Conservation (phyloP, 2,113 vertebrate genomes). For the Nothocercus nigrocapillus region DNA sequence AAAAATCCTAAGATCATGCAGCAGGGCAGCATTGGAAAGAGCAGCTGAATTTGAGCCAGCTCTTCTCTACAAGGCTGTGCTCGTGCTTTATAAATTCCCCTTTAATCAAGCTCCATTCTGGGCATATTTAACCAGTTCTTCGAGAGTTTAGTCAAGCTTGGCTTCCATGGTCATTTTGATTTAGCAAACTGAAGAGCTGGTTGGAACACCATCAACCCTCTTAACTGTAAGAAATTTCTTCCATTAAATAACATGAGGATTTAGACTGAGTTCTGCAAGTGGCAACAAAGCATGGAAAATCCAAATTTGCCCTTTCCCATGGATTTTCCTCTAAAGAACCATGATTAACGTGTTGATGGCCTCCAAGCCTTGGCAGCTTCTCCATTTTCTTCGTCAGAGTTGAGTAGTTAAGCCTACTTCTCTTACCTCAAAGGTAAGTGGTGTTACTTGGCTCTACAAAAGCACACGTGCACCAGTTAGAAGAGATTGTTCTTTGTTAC, state of each 20-base stretch:
- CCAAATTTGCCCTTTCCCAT: neutral
- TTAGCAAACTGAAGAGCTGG: neutral
- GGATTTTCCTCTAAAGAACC: neutral
- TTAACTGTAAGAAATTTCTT: neutral
- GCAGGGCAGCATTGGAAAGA: rapidly evolving
- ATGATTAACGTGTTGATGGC: neutral
- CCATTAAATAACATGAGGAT: neutral
- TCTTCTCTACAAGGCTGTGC: neutral
- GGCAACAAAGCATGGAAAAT: neutral
- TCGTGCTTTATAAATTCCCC: neutral
- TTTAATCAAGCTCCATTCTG: neutral
- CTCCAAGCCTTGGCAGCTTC: neutral
- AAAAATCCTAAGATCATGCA: rapidly evolving
- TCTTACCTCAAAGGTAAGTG: neutral
- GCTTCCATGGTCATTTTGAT: neutral
- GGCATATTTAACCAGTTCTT: neutral
- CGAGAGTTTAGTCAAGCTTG: neutral
- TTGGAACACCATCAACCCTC: neutral
- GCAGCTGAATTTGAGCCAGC: rapidly evolving
- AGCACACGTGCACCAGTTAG: rapidly evolving
- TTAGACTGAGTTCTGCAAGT: neutral
- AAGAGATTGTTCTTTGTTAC: rapidly evolving
- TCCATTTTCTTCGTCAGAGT: neutral
- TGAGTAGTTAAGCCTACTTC: neutral
- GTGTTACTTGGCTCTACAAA: neutral